A percentile compares a stretch with the other conserved stretches of the same genome.
Conservation (phyloP, 2,113 vertebrate species). For the Onychostruthus taczanowskii region DNA sequence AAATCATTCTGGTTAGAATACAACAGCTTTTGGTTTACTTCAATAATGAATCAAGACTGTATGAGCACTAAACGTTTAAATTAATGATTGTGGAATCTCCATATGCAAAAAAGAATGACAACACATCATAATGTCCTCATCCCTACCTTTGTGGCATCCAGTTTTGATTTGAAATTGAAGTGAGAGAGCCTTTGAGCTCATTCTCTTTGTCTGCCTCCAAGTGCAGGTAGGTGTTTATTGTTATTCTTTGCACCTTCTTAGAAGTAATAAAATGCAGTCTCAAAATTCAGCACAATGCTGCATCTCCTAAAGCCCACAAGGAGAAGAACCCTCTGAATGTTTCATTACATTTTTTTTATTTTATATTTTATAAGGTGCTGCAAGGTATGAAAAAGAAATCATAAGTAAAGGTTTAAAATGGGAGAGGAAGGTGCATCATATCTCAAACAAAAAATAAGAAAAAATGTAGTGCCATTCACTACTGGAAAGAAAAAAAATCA, state of each 20-base stretch:
- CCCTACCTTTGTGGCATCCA: background rate
- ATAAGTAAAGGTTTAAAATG: constrained; percentile 63
- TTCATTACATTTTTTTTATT: constrained; percentile 73
- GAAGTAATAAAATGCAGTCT: constrained; percentile 69
- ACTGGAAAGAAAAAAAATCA: background rate
- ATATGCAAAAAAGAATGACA: background rate
- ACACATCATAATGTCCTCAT: background rate
- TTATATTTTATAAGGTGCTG: constrained; percentile 75
- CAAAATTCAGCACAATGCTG: constrained; percentile 11
- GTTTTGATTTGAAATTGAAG: background rate
- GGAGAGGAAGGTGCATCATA: constrained; percentile 5
- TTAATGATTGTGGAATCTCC: background rate
- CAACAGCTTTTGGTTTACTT: background rate
- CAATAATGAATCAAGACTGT: background rate
- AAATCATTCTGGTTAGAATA: background rate
- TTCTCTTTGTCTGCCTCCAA: constrained; percentile 6
- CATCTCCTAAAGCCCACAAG: constrained; percentile 63
- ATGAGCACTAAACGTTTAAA: background rate
- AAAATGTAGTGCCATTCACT: background rate
- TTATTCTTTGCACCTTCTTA: constrained; percentile 51
- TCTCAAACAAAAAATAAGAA: constrained; percentile 55
- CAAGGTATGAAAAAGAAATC: constrained; percentile 63
- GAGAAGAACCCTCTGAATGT: constrained; percentile 68
- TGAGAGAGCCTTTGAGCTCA: background rate
- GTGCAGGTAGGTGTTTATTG: constrained; percentile 39